Evolutionary conservation across 2,797 vertebrate genomes (phyloP), one percentile per base, ranked within the genome.

Genomic region (Catharus ustulatus): DNA sequence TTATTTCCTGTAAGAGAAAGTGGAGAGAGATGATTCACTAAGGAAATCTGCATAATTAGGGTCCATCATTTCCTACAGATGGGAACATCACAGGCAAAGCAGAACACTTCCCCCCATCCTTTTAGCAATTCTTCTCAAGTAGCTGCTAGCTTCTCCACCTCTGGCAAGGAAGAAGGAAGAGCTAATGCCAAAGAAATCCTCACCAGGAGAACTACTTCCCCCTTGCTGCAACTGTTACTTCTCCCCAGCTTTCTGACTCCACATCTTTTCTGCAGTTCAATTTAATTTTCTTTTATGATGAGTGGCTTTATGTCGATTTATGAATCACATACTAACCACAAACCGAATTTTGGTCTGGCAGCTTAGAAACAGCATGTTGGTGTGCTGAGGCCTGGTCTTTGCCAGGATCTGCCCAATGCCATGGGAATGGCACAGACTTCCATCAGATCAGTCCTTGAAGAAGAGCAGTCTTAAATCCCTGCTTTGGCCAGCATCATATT

Each of bases 41-140:
- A 84, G 82, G 91, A 92, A 95, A 96, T 92, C 93, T 95, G 49
- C 94, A 94, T 95, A 97, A 96, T 96, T 95, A 95, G 82, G 55
- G 84, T 93, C 94, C 94, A 94, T 94, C 77, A 91, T 96, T 96
- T 95, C 94, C 91, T 89, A 91, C 85, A 80, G 95, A 93, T n/a
- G 69, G 63, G 87, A 96, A 93, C 86, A 92, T 94, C 86, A 90
- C 83, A 92, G 86, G 66, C 84, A 93, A 87, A 83, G 67, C 58
- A 94, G 76, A 92, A 67, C 64, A 58, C 74, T 86, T 73, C 72
- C 52, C 43, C 63, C 32, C 34, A 74, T 22, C 74, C 81, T 77
- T 87, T 95, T 75, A 95, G 59, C 80, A 94, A 87, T 93, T 89
- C 83, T 95, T 95, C 89, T 94, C 87, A 80, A 96, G 87, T 92